These are phyloP conservation scores for Apeltes quadracus DNA, from an alignment of 2,113 vertebrate genomes.

Conservation along the genomic window DNA sequence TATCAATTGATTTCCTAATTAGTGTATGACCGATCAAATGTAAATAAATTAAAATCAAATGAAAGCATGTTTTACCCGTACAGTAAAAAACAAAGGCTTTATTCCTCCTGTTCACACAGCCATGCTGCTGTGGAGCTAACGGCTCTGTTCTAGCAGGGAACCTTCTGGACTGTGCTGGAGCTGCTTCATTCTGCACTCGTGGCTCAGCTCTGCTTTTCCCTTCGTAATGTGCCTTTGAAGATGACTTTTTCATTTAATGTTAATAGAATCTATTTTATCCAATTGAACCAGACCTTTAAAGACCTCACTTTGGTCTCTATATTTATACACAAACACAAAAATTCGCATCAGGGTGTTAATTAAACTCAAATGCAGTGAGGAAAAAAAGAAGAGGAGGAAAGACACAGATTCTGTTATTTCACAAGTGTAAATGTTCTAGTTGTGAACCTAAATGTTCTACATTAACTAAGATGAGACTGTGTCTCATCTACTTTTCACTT, in stretches of 20 bases:
- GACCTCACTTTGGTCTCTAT: not conserved
- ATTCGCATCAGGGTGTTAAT: not conserved
- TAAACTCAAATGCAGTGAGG: not conserved
- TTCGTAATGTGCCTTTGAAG: constrained; percentile 20
- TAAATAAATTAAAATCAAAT: not conserved
- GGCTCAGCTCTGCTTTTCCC: not conserved
- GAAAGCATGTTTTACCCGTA: not conserved
- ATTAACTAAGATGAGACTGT: not conserved
- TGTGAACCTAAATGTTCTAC: not conserved
- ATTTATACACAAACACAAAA: not conserved
- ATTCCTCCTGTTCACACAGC: not conserved
- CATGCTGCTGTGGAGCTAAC: not conserved
- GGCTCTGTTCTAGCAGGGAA: not conserved
- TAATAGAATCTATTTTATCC: not conserved
- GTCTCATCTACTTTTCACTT: not conserved
- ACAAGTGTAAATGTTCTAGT: not conserved
- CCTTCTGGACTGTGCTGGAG: not conserved
- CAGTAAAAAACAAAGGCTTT: not conserved
- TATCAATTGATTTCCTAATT: not conserved
- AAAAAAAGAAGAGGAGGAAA: no score
- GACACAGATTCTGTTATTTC: not conserved
- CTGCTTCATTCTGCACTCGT: not conserved
- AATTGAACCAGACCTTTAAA: not conserved
- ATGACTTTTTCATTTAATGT: not conserved
- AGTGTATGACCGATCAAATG: not conserved